These are phyloP conservation scores for Felis chaus DNA, from an alignment of 2,113 vertebrate genomes.

Conservation along the genomic window DNA sequence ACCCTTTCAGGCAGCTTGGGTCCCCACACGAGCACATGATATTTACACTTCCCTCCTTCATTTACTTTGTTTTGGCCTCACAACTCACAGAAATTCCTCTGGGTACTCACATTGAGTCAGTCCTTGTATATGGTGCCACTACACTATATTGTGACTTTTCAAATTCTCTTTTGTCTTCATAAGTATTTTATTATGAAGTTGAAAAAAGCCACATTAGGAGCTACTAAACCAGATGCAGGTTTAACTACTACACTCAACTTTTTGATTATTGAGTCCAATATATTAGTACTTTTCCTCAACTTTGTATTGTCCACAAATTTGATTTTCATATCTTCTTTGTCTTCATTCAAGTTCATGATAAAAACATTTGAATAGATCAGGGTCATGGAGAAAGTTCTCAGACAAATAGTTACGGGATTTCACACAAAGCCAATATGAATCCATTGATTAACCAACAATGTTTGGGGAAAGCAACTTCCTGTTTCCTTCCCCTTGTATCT, in stretches of 20 bases:
- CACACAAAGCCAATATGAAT: neutral
- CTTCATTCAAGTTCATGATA: constrained; percentile 40
- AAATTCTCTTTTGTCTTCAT: neutral
- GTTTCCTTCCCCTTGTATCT: neutral
- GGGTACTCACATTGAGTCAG: neutral
- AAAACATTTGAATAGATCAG: constrained; percentile 47
- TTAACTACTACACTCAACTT: neutral
- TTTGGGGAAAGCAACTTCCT: neutral
- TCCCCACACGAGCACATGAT: neutral
- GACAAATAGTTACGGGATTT: constrained; percentile 25
- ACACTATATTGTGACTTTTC: neutral
- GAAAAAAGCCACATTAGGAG: neutral
- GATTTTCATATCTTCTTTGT: neutral
- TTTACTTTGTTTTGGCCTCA: neutral
- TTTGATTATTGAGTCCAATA: neutral
- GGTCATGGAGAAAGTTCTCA: neutral
- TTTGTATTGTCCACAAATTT: neutral
- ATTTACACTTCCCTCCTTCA: neutral
- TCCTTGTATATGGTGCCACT: neutral
- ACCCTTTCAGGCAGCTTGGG: neutral
- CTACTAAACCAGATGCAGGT: neutral
- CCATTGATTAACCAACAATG: neutral
- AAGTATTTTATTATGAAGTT: neutral
- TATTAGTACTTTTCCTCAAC: neutral
- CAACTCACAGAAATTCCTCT: neutral